These are phyloP conservation scores for Pachyuromys duprasi DNA, from an alignment of 2,797 vertebrate genomes.

Conservation along the genomic window DNA sequence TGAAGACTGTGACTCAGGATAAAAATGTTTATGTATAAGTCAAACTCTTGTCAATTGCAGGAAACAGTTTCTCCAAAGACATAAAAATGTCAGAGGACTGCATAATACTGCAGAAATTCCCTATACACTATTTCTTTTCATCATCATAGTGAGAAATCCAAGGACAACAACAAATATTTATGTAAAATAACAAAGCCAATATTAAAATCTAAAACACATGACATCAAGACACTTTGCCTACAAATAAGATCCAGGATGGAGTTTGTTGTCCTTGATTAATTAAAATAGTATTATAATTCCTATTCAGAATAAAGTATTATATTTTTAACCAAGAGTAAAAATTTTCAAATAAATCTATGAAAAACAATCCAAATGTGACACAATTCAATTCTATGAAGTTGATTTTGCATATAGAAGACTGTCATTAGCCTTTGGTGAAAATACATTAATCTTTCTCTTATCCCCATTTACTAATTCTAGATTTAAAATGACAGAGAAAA, in stretches of 20 bases:
- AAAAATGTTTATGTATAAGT: conserved; percentile 25
- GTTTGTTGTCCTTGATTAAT: background rate
- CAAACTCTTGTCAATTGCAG: background rate
- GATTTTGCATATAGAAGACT: background rate
- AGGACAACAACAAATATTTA: conserved; percentile 46
- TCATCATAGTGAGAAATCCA: conserved; percentile 26
- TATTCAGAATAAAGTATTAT: conserved; percentile 17
- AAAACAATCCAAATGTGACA: background rate
- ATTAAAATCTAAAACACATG: background rate
- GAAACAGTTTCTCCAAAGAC: background rate
- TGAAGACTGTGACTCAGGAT: background rate
- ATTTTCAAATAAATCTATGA: conserved; percentile 39
- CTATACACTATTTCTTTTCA: conserved; percentile 2
- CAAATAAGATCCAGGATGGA: conserved; percentile 3
- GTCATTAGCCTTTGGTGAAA: conserved; percentile 25
- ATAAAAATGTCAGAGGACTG: background rate
- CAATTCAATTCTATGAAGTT: background rate
- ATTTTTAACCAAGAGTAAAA: conserved; percentile 39
- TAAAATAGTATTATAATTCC: conserved; percentile 40
- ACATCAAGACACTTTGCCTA: background rate
- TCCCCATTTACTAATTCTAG: conserved; percentile 6
- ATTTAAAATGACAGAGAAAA: background rate
- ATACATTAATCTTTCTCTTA: background rate
- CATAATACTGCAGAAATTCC: conserved; percentile 3
- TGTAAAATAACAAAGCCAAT: background rate